Base-by-base conservation (phyloP, 1,140 invertebrate genomes). In the Hycleus cichorii region DNA sequence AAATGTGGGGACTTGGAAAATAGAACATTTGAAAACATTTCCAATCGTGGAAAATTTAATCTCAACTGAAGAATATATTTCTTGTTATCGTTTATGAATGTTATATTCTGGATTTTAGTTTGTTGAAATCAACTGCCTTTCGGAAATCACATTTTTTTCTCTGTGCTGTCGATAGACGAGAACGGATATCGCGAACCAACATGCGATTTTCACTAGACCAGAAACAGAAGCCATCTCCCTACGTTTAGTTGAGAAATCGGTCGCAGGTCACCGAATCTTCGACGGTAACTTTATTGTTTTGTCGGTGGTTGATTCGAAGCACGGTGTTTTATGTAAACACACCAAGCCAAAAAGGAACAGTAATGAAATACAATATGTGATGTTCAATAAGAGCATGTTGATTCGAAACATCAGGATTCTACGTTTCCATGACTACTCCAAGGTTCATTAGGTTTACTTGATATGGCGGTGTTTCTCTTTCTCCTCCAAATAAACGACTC, bases 351-450 rank as follows among this genome's bases (percentile, higher is more conserved):
- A 58, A 49, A 49, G 55, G 55, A 52, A 44, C 52, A 47, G 52
- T 60, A 60, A 60, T 56, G 58, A 60, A 60, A 60, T 56, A 60
- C 58, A 60, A 60, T 60, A 60, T 60, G 58, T 60, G 58, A 60
- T 60, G 53, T 50, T 60, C 58, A 60, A 60, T 60, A 56, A 60
- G 50, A 52, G 49, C 57, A 51, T 58, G 57, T 58, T 58, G 49
- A 58, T 58, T 58, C 57, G 57, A 60, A 51, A 60, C 58, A 60
- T 60, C 58, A 57, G 46, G 52, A 54, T 55, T 60, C 51, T 48
- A 50, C 47, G 51, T 60, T 56, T 53, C 58, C 58, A 60, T 60
- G 58, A 56, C 48, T 45, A 60, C 58, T 46, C 39, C 40, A 48
- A 55, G 58, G 58, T 60, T 60, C 58, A 60, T 60, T 60, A 60